These are phyloP conservation scores for Sebastes jordani DNA, from an alignment of 2,797 vertebrate genomes.

Conservation along the genomic window DNA sequence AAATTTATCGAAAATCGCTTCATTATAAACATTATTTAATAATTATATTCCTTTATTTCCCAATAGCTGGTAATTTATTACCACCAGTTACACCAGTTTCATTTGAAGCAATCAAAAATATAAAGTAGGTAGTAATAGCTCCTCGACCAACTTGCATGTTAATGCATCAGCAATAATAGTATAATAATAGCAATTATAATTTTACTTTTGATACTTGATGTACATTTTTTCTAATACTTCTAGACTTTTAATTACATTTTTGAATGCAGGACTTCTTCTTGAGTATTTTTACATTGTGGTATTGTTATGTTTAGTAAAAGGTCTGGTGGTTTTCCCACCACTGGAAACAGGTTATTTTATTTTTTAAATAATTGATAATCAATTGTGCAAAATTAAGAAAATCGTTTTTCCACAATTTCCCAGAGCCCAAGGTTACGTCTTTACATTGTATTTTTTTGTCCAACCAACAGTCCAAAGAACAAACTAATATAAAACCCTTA, in stretches of 20 bases:
- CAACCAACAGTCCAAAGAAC: background rate
- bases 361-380: background rate
- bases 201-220: background rate
- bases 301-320: background rate
- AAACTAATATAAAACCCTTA: background rate
- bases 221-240: background rate
- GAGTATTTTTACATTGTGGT: background rate
- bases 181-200: too few species aligned
- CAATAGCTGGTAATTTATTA: too few species aligned
- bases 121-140: background rate
- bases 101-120: background rate
- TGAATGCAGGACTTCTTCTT: background rate
- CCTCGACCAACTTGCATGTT: background rate
- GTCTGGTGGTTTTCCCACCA: background rate
- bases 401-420: too few species aligned
- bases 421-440: background rate
- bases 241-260: background rate
- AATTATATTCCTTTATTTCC: too few species aligned
- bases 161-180: background rate
- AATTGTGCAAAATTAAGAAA: background rate
- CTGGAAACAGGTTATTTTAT: background rate
- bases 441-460: background rate
- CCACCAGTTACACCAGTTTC: too few species aligned
- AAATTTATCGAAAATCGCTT: too few species aligned
- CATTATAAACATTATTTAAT: too few species aligned